Conservation (phyloP, 2,888 invertebrate genomes). For the Amblyjoppa proteus region DNA sequence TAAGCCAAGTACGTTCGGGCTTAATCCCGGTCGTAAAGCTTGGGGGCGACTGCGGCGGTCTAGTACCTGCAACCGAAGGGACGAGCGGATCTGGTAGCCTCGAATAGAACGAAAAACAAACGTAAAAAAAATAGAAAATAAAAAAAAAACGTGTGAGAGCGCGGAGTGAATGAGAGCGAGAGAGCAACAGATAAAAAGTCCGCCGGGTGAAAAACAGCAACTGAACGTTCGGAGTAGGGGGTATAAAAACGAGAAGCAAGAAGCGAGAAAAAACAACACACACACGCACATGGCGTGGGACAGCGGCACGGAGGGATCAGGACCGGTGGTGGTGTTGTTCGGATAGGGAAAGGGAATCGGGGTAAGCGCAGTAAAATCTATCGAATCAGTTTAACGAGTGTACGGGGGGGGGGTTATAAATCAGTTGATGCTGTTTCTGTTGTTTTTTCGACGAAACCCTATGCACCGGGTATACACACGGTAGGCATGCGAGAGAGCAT, state of each 20-base stretch:
- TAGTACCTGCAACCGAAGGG: slow-evolving; percentile 54
- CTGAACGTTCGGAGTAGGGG: slow-evolving; percentile 65
- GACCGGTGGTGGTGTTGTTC: slow-evolving; percentile 60
- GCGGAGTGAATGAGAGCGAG: slow-evolving; percentile 37
- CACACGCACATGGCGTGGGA: slow-evolving; percentile 7
- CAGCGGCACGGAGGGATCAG: slow-evolving; percentile 19
- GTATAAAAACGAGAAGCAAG: slow-evolving; percentile 65
- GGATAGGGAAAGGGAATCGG: slow-evolving; percentile 73
- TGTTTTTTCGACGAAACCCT: slow-evolving; percentile 49
- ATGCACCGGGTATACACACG: slow-evolving; percentile 45
- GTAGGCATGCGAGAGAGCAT: slow-evolving; percentile 12
- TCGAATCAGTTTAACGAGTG: slow-evolving; percentile 84
- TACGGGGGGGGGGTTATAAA: slow-evolving; percentile 80
- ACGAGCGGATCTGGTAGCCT: slow-evolving; percentile 47
- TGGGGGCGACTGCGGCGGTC: slow-evolving; percentile 22
- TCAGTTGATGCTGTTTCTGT: slow-evolving; percentile 75
- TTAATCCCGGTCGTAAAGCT: slow-evolving; percentile 67
- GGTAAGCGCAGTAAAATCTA: slow-evolving; percentile 82
- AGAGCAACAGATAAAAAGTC: slow-evolving; percentile 34
- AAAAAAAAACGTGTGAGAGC: slow-evolving; percentile 11
- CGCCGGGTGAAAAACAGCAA: slow-evolving; percentile 77
- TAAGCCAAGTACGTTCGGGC: slow-evolving; percentile 54
- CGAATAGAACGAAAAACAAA: slow-evolving; percentile 48
- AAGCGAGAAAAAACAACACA: slow-evolving; percentile 60
- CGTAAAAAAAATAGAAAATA: slow-evolving; percentile 10